Evolutionary conservation across 2,888 invertebrate species (phyloP).

Genomic region (Dioctria linearis): DNA sequence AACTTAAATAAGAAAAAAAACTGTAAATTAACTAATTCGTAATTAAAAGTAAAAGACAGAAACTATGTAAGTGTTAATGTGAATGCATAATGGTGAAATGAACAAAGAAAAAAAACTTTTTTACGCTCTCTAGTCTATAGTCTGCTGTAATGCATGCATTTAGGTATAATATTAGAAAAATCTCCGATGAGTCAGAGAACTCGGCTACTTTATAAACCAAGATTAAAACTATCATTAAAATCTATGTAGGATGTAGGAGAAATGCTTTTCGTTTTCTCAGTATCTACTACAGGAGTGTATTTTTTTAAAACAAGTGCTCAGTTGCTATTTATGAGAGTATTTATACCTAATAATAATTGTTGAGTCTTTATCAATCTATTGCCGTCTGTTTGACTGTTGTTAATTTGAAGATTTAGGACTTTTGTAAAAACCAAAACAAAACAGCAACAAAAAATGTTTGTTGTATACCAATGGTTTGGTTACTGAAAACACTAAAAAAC

Average conservation of each 20-base stretch:
- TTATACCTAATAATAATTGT: slow-evolving; percentile 16
- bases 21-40: not conserved
- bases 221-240: not conserved
- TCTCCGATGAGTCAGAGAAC: too few relatives aligned
- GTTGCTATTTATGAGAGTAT: slow-evolving; percentile 38
- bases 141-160: too few relatives aligned
- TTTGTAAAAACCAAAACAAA: slow-evolving; percentile 24
- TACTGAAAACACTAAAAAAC: slow-evolving; percentile 26
- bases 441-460: not conserved
- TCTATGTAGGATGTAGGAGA: not conserved
- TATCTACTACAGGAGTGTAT: not conserved
- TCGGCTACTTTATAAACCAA: not conserved
- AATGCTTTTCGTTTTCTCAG: not conserved
- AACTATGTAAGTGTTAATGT: not conserved
- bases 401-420: slow-evolving; percentile 32
- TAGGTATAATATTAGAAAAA: too few relatives aligned
- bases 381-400: slow-evolving; percentile 39
- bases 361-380: slow-evolving; percentile 16
- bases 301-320: slow-evolving; percentile 31
- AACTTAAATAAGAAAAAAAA: not conserved
- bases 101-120: slow-evolving; percentile 26
- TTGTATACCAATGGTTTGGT: slow-evolving; percentile 24
- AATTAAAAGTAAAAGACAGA: not conserved
- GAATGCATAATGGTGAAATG: not conserved
- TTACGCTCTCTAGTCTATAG: slow-evolving; percentile 24